Evolutionary conservation across 1,140 invertebrate genomes (phyloP).

Genomic region (Neelides sp.): DNA sequence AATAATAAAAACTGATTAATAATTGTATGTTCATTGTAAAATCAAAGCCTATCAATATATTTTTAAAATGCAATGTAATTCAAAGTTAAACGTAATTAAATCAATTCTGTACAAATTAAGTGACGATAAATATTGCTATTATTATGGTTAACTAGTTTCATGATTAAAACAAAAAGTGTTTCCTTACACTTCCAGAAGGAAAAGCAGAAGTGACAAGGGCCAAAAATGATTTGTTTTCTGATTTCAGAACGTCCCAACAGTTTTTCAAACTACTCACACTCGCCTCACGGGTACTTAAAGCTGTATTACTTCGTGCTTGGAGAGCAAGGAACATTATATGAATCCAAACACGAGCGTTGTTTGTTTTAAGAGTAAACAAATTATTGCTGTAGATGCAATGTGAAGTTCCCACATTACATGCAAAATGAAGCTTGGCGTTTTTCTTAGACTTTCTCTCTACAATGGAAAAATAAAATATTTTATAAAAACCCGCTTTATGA

Average conservation of each 20-base stretch:
- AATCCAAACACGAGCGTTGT: slow-evolving; percentile 77
- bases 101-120: too few relatives aligned
- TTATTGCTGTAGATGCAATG: slow-evolving; percentile 77
- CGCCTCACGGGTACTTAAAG: slow-evolving; percentile 67
- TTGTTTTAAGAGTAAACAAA: slow-evolving; percentile 73
- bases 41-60: too few relatives aligned
- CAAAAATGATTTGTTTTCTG: slow-evolving; percentile 75
- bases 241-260: slow-evolving; percentile 85
- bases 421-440: slow-evolving; percentile 74
- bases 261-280: slow-evolving; percentile 71
- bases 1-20: not conserved
- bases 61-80: too few relatives aligned
- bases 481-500: slow-evolving; percentile 9
- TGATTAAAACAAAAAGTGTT: too few relatives aligned
- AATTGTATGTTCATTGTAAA: too few relatives aligned
- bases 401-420: slow-evolving; percentile 67
- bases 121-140: too few relatives aligned
- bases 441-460: slow-evolving; percentile 69
- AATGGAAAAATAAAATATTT: slow-evolving; percentile 29
- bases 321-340: slow-evolving; percentile 89
- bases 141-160: too few relatives aligned
- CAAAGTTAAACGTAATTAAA: too few relatives aligned
- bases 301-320: slow-evolving; percentile 62
- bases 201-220: slow-evolving; percentile 85
- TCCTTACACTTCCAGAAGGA: slow-evolving; percentile 61